Conservation (phyloP, 2,113 vertebrate species). For the Columbina picui region DNA sequence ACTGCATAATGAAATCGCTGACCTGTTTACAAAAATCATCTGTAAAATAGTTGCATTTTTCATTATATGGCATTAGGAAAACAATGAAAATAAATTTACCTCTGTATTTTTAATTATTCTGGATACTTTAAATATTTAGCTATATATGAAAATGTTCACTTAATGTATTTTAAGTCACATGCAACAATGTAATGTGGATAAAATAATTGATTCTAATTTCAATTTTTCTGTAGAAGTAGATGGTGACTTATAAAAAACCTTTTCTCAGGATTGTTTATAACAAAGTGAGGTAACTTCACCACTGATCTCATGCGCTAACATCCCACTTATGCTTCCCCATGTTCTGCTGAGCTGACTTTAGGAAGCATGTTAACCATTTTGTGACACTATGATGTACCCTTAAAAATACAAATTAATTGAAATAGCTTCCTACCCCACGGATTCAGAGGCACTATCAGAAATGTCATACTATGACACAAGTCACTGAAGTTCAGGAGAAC, state of each 20-base stretch:
- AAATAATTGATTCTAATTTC: background rate
- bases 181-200: background rate
- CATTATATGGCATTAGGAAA: background rate
- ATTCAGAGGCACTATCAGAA: no score
- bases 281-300: background rate
- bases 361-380: background rate
- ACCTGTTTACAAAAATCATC: background rate
- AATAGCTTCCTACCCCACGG: no score
- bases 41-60: background rate
- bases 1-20: background rate
- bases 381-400: background rate
- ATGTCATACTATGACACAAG: background rate
- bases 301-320: fast-evolving
- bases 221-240: background rate
- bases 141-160: background rate
- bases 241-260: background rate
- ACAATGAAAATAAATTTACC: background rate
- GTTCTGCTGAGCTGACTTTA: background rate
- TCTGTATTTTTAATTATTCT: background rate
- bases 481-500: background rate
- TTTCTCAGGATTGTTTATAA: background rate
- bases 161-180: background rate
- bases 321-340: background rate
- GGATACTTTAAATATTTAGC: background rate
- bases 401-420: background rate